Evolutionary conservation across 2,797 vertebrate genomes (phyloP), one percentile per base, ranked within the genome.

Genomic region (Dryobates pubescens): DNA sequence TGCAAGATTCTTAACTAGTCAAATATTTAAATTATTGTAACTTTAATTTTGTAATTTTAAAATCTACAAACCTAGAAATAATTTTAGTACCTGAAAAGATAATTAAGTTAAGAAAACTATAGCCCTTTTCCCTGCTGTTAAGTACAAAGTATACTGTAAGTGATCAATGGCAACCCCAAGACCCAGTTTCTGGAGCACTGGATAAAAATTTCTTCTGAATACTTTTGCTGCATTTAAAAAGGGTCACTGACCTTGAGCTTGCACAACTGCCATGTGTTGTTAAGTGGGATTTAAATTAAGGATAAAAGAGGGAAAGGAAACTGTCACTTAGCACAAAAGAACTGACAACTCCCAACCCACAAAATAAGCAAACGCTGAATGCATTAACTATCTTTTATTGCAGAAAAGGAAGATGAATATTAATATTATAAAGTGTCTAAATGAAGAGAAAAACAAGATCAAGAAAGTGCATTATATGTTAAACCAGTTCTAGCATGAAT

Each of bases 281-380:
- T 89, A 87, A 72, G 23, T 75, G 34, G 62, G 5, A 34, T 85
- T 82, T 87, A 90, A 90, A 80, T 72, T 63, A 89, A 75, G 9
- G n/a, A 63, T 65, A 78, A 89, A 82, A 89, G 24, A 79, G 8
- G 14, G 12, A 89, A 87, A 65, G 3, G 4, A 38, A 70, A 17
- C 63, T 90, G 51, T 86, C 80, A 86, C 24, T 62, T 22, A 17
- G 8, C 43, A 69, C 32, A 76, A 59, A 93, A 86, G 22, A 59
- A 53, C 10, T 63, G 30, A 71, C 53, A 82, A 78, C n/a, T 91
- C 64, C 36, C 29, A 83, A 53, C 56, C 32, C 63, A 86, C 59
- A 76, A 86, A 88, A 94, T 76, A 92, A 87, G 36, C 36, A 75
- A 84, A 82, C 41, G 12, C 3, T 77, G 62, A 85, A 63, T 51